Base-by-base conservation (phyloP, 1,140 invertebrate species). In the Leptinotarsa defecta region DNA sequence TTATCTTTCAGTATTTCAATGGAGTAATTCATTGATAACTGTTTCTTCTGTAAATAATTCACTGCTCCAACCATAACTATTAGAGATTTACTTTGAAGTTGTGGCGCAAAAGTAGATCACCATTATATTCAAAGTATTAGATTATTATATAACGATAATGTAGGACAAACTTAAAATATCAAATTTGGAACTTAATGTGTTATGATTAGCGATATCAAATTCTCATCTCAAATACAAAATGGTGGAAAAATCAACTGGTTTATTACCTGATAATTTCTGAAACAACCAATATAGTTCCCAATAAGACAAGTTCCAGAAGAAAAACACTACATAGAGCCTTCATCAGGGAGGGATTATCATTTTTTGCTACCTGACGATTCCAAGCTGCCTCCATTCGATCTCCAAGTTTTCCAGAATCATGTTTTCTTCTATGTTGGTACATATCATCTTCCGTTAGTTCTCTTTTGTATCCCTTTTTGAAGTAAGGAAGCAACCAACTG, bases 311-410 rank as follows among this genome's bases (percentile, higher is more conserved):
- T 27, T 83, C 76, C 63, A 48, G 78, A 0, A 85, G 84, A 78
- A 88, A 88, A 65, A 83, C 84, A 74, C 72, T 79, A 8, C 81
- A 24, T 5, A 87, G 52, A 11, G 85, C 85, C 68, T 73, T 82
- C 17, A 65, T n/a, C 64, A 65, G 80, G 68, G 83, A 86, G 15
- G 87, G 86, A 48, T 78, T 80, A 67, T 82, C 70, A 79, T 77
- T 81, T 4, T 74, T 73, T 34, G 48, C 62, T 13, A 78, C 17
- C 80, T 90, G 88, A 48, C 79, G 77, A 8, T 87, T 84, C 90
- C 89, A 90, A 19, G 86, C 86, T 79, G 84, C 87, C 79, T 89
- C 86, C 48, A 93, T 83, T 62, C 84, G 83, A 79, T 91, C 86
- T 20, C 91, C 90, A 79, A 91, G 80, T 6, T 78, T 73, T 61